Base-by-base conservation (phyloP, 2,888 invertebrate species). In the Amblyjoppa fuscipennis region DNA sequence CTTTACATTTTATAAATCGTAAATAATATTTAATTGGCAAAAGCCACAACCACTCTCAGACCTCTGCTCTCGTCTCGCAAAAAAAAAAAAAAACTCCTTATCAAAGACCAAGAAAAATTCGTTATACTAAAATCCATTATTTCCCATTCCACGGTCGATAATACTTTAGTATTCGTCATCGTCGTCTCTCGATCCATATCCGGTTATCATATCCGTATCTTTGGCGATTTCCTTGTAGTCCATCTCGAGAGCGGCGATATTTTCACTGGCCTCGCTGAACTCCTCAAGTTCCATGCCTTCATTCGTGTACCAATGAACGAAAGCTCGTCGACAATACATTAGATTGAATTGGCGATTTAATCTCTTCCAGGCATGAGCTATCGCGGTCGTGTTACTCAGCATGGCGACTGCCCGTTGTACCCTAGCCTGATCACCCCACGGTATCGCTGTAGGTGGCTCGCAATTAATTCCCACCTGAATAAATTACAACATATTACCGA, bases 361-460 rank as follows among this genome's bases (percentile, higher is more conserved):
- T 87, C 96, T 94, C 64, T 95, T 95, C 96, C 96, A 96, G 31
- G 96, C 96, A 87, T 95, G 95, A 41, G 95, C 95, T 88, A 96
- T 96, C 84, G 96, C 95, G 6, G 96, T 96, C 31, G 96, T 96
- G 93, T 96, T 96, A 90, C 95, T 95, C 86, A 96, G 91, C 95
- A 96, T 96, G 92, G 96, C 96, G 34, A 96, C 95, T 45, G 96
- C 95, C 61, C 96, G 93, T 53, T 95, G 94, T 13, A 95, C 95
- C 90, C 94, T 94, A 73, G 95, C 95, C 86, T 94, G 90, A 89
- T 94, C 94, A n/a, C 93, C 94, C 7, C 93, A 93, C 1, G 95
- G 95, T 20, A 95, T 94, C 49, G 94, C 94, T 28, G 95, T 95
- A 4, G 96, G 95, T 16, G 94, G 93, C 88, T 95, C 94, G 87